Percentiles rank a stretch among this genome's conserved stretches.
phyloP scores from a whole-genome alignment of 2,888 invertebrate genomes.

The Bugulina stolonifera region DNA sequence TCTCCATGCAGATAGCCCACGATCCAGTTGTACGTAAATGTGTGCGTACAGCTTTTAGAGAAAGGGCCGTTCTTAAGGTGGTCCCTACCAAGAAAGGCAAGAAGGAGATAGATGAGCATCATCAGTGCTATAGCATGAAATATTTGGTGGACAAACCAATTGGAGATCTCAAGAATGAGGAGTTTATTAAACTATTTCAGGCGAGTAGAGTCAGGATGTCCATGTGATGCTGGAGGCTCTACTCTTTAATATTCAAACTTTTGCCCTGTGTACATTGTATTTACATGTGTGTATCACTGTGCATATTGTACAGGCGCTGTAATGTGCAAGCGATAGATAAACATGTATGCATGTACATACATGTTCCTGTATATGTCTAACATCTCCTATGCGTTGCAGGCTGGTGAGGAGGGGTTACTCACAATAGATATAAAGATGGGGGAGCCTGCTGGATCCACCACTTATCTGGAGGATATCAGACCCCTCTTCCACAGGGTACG shows the following conservation, averaged over 20 bases:
- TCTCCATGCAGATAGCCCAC: constrained; percentile 83
- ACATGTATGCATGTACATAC: too few relatives aligned
- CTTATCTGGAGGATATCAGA: constrained; percentile 81
- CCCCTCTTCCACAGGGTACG: constrained; percentile 72
- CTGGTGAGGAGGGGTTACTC: constrained; percentile 52
- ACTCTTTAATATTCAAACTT: too few relatives aligned
- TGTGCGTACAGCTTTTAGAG: constrained; percentile 75
- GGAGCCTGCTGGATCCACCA: constrained; percentile 33
- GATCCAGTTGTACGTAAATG: constrained; percentile 82
- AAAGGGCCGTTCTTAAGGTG: constrained; percentile 75
- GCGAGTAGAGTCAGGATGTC: too few relatives aligned
- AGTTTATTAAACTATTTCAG: constrained; percentile 70
- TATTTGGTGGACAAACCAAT: constrained; percentile 90
- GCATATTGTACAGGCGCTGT: too few relatives aligned
- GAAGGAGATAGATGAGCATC: constrained; percentile 92
- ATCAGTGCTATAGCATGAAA: constrained; percentile 70
- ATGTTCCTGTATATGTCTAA: too few relatives aligned
- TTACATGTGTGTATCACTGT: too few relatives aligned
- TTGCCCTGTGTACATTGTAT: too few relatives aligned
- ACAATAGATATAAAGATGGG: constrained; percentile 37
- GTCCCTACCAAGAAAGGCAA: constrained; percentile 81
- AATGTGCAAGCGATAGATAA: too few relatives aligned
- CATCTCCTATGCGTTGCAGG: constrained; percentile 36
- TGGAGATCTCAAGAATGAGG: constrained; percentile 77
- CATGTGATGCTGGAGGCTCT: too few relatives aligned